Base-by-base conservation (phyloP, 2,113 vertebrate species). In the Neotoma lepida region DNA sequence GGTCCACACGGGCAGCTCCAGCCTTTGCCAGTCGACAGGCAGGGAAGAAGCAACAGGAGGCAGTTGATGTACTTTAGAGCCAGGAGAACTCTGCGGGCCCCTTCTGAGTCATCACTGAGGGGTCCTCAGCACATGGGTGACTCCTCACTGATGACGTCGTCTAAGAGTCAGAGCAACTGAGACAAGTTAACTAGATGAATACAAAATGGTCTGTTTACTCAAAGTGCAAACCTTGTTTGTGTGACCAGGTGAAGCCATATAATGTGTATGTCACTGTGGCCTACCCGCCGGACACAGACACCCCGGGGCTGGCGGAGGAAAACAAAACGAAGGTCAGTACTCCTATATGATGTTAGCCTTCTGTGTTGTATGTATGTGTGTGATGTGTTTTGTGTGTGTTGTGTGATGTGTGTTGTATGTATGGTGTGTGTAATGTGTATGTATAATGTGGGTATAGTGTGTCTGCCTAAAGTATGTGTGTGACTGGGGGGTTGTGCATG, bases 281-380 rank as follows among this genome's bases (percentile, higher is more conserved):
- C 35, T 99, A 99, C 97, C 99, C 99, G 9, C 99, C 99, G 13
- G 99, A 99, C 97, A 99, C 99, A 0, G 99, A 99, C 96, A 99
- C 99, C 18, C 99, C 99, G 87, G 99, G 99, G 44, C 97, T 99
- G 93, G 98, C 98, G 30, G 98, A 99, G 93, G 99, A 99, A 98
- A 99, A 99, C 96, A 99, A 99, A 97, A 98, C 97, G 15, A 99
- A 99, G 99, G 99, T 99, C 96, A 98, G 96, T 71, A 17, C 18
- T 49, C 20, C 68, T 94, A 4, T 4, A 12, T 80, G 20, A 58
- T 1, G n/a, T 71, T 22, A 39, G 24, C 9, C 0, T 54, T 30
- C 17, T 24, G 0, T 41, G 24, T 33, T 9, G 58, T 15, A 1
- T 66, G 18, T 13, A 5, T 61, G 56, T 61, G 30, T 46, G 9